Evolutionary conservation across 1,140 invertebrate genomes (phyloP), one percentile per base, ranked within the genome.

Genomic region (Tenebrio molitor): DNA sequence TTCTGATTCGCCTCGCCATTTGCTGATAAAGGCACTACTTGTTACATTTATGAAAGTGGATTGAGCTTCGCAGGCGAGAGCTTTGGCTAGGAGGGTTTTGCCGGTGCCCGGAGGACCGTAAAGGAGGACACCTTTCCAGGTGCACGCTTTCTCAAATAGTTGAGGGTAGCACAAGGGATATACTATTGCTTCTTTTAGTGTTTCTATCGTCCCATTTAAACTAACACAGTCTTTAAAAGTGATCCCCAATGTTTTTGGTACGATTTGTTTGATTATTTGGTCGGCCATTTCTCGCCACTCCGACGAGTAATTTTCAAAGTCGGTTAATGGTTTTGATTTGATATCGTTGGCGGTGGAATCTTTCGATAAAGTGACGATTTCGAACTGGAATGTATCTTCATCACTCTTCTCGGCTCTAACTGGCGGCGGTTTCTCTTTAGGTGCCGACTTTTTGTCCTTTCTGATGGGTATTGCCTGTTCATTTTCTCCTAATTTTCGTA

Each of bases 1-100:
- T 85, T 98, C 96, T 0, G 95, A 97, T 77, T 98, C 96, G 0
- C 96, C 96, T 62, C 96, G 86, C 95, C 96, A 98, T 84, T 98
- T 98, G 78, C 94, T 96, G 2, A 97, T 89, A 15, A 98, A 88
- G 0, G 91, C 91, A 74, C 95, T 95, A 33, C 94, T 92, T 0
- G 95, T 93, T 21, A 98, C 90, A 78, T 97, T 97, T 81, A 98
- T 96, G 83, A 97, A 97, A 0, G 94, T 94, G n/a, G 91, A 91
- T 25, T 89, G 86, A 42, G 92, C 92, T 83, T 97, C 94, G 3
- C 90, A 89, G 3, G 95, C 95, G 0, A 96, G 88, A 0, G 95
- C 94, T 84, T 93, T 95, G 0, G 95, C 96, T 73, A 98, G 82
- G 78, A 95, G 85, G 0, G 95, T 97, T 85, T 97, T 97, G 2